Evolutionary conservation across 2,113 vertebrate species (phyloP).

Genomic region (Bombycilla garrulus): DNA sequence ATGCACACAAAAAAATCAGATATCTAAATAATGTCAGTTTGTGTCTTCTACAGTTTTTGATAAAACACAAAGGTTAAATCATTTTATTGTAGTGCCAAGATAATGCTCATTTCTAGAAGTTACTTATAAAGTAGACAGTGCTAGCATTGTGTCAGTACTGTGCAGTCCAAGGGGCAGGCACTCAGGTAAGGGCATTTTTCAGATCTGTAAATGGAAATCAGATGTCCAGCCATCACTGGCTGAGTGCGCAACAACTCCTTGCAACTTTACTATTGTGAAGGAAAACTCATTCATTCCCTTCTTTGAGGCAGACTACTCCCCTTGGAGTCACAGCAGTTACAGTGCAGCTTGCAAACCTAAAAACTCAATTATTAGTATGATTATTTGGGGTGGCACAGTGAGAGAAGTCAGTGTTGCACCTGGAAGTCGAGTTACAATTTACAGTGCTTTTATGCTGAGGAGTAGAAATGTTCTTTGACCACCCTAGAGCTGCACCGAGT

Average conservation of each 20-base stretch:
- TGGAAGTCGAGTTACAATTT: accelerated
- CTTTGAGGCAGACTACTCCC: background rate
- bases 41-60: background rate
- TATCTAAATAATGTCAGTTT: background rate
- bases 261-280: background rate
- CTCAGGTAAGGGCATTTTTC: background rate
- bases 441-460: accelerated
- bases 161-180: background rate
- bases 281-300: background rate
- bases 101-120: background rate
- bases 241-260: background rate
- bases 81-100: background rate
- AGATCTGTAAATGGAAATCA: background rate
- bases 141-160: background rate
- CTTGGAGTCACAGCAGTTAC: background rate
- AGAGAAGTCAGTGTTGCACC: background rate
- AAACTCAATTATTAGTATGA: background rate
- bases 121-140: background rate
- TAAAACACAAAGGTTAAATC: background rate
- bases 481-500: no score
- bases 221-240: background rate
- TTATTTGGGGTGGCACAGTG: background rate
- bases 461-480: background rate
- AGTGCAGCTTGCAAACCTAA: background rate
- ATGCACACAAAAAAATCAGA: background rate